Evolutionary conservation across 2,113 vertebrate species (phyloP), one percentile per base, ranked within the genome.

Genomic region (Copsychus sechellarum): DNA sequence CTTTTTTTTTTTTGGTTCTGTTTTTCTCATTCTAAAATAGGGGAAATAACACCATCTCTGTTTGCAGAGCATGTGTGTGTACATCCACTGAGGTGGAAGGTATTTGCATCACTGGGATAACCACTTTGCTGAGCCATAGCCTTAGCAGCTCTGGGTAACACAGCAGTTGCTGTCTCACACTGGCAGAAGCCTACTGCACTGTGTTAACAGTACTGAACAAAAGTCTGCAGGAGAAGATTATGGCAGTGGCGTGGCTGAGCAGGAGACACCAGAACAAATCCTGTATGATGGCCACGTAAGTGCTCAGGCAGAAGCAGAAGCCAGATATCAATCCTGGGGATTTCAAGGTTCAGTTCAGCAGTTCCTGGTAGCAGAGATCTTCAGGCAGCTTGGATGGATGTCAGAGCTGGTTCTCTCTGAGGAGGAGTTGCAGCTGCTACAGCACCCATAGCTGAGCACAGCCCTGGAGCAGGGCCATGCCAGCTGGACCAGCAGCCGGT

Each of bases 371-470:
- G 38, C 0, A 31, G 25, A 66, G 33, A 33, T 77, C 23, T 74
- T 51, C 48, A 26, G 38, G 43, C 53, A 76, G 31, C n/a, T 51
- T 40, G 2, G 2, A 29, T 29, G 28, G 53, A 26, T 61, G 31
- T 31, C 18, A 72, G 66, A 67, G 81, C 21, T 45, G 26, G 3
- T 16, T 66, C 9, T 11, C 12, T 29, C 61, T 25, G 34, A 48
- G 6, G 24, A 56, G 11, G 14, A 13, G 10, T 6, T 0, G 0
- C 54, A 77, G 40, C 28, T 6, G 3, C 42, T 50, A 3, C 36
- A 58, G 62, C 53, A 43, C 4, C 33, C 56, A 24, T 5, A 43
- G 54, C 54, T 77, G 88, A 90, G 72, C 43, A 40, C 8, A 1
- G 3, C n/a, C 48, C 54, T 6, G 4, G 26, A 58, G 33, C n/a